These are phyloP conservation scores for Vandiemenella viatica DNA, from an alignment of 2,888 invertebrate genomes.

Conservation along the genomic window DNA sequence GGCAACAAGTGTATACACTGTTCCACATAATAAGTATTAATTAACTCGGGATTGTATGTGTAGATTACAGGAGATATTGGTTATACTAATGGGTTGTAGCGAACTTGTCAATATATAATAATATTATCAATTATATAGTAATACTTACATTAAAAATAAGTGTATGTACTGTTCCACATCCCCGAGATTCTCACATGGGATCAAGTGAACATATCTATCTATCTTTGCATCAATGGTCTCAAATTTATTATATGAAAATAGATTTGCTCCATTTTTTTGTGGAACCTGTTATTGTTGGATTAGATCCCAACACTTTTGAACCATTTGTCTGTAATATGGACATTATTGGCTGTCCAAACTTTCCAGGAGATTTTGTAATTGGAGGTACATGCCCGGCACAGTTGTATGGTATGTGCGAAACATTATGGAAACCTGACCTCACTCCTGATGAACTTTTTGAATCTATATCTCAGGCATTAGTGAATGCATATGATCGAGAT, in stretches of 20 bases:
- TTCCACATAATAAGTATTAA: no score
- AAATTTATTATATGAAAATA: conserved; percentile 85
- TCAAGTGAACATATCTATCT: no score
- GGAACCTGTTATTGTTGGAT: conserved; percentile 86
- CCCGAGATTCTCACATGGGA: no score
- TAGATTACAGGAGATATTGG: no score
- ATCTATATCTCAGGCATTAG: conserved; percentile 84
- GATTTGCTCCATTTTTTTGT: conserved; percentile 96
- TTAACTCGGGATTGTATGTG: no score
- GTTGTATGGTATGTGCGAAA: conserved; percentile 92
- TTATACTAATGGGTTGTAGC: no score
- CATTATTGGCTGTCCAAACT: conserved; percentile 80
- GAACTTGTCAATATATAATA: no score
- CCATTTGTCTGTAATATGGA: conserved; percentile 93
- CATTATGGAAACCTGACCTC: conserved; percentile 81
- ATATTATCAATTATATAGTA: no score
- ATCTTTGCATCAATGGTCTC: conserved; percentile 84
- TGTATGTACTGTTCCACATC: no score
- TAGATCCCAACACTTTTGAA: conserved; percentile 68
- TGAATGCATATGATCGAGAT: conserved; percentile 93
- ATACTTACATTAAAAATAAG: no score
- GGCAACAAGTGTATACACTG: no score
- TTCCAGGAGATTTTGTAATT: conserved; percentile 90
- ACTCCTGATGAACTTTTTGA: conserved; percentile 89
- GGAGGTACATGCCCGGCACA: conserved; percentile 87